Base-by-base conservation (phyloP, 2,113 vertebrate genomes). In the Guaruba guarouba region DNA sequence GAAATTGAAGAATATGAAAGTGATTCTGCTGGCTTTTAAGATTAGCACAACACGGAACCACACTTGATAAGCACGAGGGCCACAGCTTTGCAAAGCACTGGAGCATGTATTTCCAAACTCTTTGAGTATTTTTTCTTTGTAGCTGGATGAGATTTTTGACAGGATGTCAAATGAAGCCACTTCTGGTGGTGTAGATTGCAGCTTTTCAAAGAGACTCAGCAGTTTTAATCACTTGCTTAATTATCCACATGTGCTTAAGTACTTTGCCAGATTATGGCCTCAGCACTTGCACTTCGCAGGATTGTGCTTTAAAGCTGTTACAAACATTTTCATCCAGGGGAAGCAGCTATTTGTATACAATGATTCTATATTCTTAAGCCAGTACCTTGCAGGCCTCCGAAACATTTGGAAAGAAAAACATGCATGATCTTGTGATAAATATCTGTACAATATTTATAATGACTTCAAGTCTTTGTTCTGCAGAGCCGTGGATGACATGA, bases 211-310 rank as follows among this genome's bases (percentile, higher is more conserved):
- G 69, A 94, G 57, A 84, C 90, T 82, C 82, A 82, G 86, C 51
- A 93, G 88, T 86, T 94, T 91, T 89, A 96, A 96, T 96, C 93
- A 74, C 86, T 82, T 63, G 51, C 76, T 77, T 93, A 95, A 95
- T 95, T 96, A 91, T 81, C 68, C 71, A 94, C 4, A 3, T 94
- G 66, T 80, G 85, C 59, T 91, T 54, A 43, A 94, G 43, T 69
- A 82, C 85, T 86, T 76, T 91, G 48, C 41, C 46, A 88, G 83
- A 93, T 76, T 88, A 92, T 18, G 57, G 86, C 48, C 77, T 92
- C 48, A 57, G 57, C 74, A 59, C 5, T 93, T 81, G 82, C 51
- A 61, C 33, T 59, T 94, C 19, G 48, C 33, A 69, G 35, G 49
- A 66, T 76, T 82, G 63, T 82, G 23, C 49, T 67, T 88, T 54